A percentile compares a stretch with the other conserved stretches of the same genome.
These are phyloP conservation scores for Augiades crinisus DNA, from an alignment of 2,888 invertebrate genomes.

Conservation along the genomic window DNA sequence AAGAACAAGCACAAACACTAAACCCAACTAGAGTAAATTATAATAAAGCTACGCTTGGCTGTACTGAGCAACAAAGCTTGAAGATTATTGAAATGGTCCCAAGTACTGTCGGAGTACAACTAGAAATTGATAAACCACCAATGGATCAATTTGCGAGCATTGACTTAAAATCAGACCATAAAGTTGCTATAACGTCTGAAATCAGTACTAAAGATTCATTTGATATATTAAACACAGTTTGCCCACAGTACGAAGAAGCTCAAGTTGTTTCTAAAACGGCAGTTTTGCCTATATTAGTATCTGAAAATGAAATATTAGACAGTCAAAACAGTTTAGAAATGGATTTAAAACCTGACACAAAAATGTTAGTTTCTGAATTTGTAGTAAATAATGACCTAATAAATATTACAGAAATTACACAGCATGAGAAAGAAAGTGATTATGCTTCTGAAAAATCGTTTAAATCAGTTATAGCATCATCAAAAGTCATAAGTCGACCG, in stretches of 20 bases:
- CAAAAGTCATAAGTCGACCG: slow-evolving; percentile 68
- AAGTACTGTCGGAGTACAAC: slow-evolving; percentile 69
- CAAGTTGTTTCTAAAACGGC: slow-evolving; percentile 47
- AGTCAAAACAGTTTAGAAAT: slow-evolving; percentile 55
- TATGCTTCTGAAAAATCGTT: slow-evolving; percentile 36
- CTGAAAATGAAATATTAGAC: slow-evolving; percentile 67
- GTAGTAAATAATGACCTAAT: slow-evolving; percentile 49
- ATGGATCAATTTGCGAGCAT: slow-evolving; percentile 72
- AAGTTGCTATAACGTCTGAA: slow-evolving; percentile 74
- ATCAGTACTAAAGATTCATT: slow-evolving; percentile 57
- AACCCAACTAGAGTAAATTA: slow-evolving; percentile 77
- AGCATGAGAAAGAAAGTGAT: slow-evolving; percentile 63
- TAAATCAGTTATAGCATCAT: slow-evolving; percentile 54
- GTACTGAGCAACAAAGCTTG: slow-evolving; percentile 82
- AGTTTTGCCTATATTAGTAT: slow-evolving; percentile 56
- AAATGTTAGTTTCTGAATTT: slow-evolving; percentile 52
- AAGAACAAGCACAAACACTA: slow-evolving; percentile 77
- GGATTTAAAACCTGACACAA: slow-evolving; percentile 43
- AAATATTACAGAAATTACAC: slow-evolving; percentile 55
- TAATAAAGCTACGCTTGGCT: slow-evolving; percentile 76
- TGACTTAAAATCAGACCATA: slow-evolving; percentile 74
- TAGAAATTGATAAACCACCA: slow-evolving; percentile 56
- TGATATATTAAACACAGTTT: slow-evolving; percentile 45
- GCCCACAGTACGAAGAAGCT: slow-evolving; percentile 56
- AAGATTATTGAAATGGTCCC: slow-evolving; percentile 79